Percentiles rank a stretch among this genome's conserved stretches.
phyloP scores from a whole-genome alignment of 2,888 invertebrate species.

The Lasius fuliginosus region DNA sequence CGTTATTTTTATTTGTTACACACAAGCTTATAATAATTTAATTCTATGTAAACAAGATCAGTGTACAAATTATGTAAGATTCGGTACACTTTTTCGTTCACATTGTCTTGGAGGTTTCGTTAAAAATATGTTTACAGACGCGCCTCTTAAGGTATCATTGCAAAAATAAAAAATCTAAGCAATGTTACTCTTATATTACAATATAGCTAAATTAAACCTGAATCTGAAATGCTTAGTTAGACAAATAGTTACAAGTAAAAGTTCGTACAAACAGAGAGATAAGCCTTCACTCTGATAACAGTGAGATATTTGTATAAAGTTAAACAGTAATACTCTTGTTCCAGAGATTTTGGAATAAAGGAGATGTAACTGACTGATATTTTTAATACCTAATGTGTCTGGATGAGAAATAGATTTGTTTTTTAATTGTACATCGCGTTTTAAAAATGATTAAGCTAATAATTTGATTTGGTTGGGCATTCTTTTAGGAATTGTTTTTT shows the following conservation, averaged over 20 bases:
- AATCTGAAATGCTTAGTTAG: constrained; percentile 26
- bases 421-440: neutral
- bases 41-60: constrained; percentile 19
- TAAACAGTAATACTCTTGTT: neutral
- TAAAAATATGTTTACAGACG: constrained; percentile 56
- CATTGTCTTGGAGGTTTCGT: constrained; percentile 18
- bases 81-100: neutral
- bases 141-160: constrained; percentile 31
- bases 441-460: constrained; percentile 24
- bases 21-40: constrained; percentile 13
- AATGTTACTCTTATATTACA: constrained; percentile 28
- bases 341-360: neutral
- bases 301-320: constrained; percentile 12
- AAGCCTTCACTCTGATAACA: neutral
- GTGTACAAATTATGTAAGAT: constrained; percentile 1
- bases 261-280: constrained; percentile 27
- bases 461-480: constrained; percentile 33
- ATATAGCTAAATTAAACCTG: constrained; percentile 31
- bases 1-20: neutral
- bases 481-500: constrained; percentile 1
- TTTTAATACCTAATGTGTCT: constrained; percentile 12
- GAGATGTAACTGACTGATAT: constrained; percentile 33
- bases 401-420: constrained; percentile 3
- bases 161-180: constrained; percentile 61
- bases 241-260: constrained; percentile 18